These are phyloP conservation scores for Papilio aristodemus DNA, from an alignment of 1,140 invertebrate species.

Conservation along the genomic window DNA sequence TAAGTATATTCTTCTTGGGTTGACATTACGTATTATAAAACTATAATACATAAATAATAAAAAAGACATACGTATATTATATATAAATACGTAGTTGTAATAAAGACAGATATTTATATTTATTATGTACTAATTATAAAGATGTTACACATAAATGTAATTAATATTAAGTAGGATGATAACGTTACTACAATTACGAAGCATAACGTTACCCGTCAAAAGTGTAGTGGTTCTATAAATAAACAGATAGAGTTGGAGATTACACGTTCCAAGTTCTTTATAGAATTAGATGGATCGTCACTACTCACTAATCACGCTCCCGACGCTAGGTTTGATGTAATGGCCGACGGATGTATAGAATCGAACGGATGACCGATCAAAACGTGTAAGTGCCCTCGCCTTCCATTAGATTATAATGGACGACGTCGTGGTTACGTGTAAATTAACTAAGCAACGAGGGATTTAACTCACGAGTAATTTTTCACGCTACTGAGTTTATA, in stretches of 20 bases:
- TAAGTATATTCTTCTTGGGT: too few species aligned
- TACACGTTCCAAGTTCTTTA: constrained; percentile 31
- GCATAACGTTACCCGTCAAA: constrained; percentile 31
- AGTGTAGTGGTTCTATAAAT: constrained; percentile 30
- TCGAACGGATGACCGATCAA: constrained; percentile 31
- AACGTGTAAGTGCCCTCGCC: constrained; percentile 31
- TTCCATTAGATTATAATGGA: constrained; percentile 34
- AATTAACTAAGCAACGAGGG: constrained; percentile 29
- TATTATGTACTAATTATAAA: too few species aligned
- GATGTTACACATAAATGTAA: background rate
- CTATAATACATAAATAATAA: background rate
- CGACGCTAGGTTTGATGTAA: constrained; percentile 23
- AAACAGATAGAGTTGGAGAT: constrained; percentile 32
- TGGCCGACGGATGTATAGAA: constrained; percentile 32
- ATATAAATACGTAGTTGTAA: too few species aligned
- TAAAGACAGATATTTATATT: background rate
- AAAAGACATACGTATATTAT: background rate
- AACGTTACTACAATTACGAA: constrained; percentile 30
- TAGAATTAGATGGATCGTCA: constrained; percentile 35
- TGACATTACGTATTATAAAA: too few species aligned
- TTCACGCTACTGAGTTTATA: constrained; percentile 25
- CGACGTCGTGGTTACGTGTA: constrained; percentile 29
- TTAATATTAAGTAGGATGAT: constrained; percentile 12
- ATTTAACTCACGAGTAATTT: constrained; percentile 23
- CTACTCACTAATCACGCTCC: constrained; percentile 30